Conservation (phyloP, 2,113 vertebrate species). For the Mellivora capensis region DNA sequence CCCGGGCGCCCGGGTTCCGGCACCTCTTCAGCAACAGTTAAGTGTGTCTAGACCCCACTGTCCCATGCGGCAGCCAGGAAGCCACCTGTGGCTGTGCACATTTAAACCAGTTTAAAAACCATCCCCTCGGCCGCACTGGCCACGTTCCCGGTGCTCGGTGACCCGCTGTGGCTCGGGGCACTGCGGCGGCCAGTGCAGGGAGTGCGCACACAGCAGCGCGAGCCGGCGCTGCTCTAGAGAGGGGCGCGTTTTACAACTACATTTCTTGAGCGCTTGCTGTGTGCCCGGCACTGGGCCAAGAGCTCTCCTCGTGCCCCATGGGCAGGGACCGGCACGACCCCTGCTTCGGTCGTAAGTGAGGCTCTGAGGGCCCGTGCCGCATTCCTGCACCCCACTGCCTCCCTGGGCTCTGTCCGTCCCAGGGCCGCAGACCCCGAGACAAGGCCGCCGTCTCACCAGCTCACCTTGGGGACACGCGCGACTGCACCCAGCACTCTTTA, state of each 20-base stretch:
- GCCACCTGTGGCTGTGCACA: no score
- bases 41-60: background rate
- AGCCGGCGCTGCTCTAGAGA: background rate
- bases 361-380: no score
- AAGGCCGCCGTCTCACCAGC: background rate
- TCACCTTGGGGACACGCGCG: background rate
- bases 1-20: background rate
- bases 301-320: accelerated
- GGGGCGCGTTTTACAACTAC: background rate
- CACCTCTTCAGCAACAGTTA: background rate
- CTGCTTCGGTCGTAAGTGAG: background rate
- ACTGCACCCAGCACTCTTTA: slow-evolving; percentile 12
- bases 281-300: background rate
- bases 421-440: background rate
- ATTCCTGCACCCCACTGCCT: accelerated
- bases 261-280: accelerated
- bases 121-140: no score
- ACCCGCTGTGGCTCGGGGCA: background rate
- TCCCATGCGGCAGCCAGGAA: accelerated
- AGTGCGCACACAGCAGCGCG: accelerated
- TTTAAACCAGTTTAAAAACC: background rate
- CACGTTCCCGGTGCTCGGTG: no score
- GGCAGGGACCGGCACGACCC: accelerated
- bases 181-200: background rate
- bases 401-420: background rate